Conservation (phyloP, 2,888 invertebrate genomes). For the Cryptosula pallasiana region DNA sequence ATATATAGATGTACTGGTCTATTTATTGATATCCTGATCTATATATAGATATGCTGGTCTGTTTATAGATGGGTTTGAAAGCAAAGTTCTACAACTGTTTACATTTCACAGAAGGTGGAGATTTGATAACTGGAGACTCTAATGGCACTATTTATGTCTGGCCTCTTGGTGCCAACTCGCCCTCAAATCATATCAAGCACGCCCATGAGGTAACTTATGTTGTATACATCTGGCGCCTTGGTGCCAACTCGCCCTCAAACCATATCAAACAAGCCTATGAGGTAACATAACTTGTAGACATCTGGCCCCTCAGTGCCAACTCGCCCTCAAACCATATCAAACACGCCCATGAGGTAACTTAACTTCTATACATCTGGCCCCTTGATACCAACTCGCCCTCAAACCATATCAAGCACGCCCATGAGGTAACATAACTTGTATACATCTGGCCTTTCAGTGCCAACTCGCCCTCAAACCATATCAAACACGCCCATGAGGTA, state of each 20-base stretch:
- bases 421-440: constrained; percentile 45
- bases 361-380: constrained; percentile 50
- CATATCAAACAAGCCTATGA: constrained; percentile 50
- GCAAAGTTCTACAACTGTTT: constrained; percentile 42
- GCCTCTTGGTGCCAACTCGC: constrained; percentile 41
- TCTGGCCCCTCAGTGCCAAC: constrained; percentile 45
- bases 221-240: constrained; percentile 47
- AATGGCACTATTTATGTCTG: constrained; percentile 51
- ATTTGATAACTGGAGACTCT: constrained; percentile 48
- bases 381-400: constrained; percentile 42
- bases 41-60: too few relatives aligned
- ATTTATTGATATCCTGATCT: too few relatives aligned
- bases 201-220: constrained; percentile 47
- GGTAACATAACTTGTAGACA: constrained; percentile 43
- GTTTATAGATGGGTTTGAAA: constrained; percentile 40
- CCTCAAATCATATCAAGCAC: constrained; percentile 49
- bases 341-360: constrained; percentile 48
- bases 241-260: constrained; percentile 44
- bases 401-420: constrained; percentile 49
- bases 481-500: constrained; percentile 51
- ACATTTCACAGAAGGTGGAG: constrained; percentile 39
- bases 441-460: constrained; percentile 47
- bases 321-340: constrained; percentile 47
- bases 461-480: constrained; percentile 44
- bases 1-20: too few relatives aligned